These are phyloP conservation scores for Drosophila mercatorum DNA, from an alignment of 2,888 invertebrate species.

Conservation along the genomic window DNA sequence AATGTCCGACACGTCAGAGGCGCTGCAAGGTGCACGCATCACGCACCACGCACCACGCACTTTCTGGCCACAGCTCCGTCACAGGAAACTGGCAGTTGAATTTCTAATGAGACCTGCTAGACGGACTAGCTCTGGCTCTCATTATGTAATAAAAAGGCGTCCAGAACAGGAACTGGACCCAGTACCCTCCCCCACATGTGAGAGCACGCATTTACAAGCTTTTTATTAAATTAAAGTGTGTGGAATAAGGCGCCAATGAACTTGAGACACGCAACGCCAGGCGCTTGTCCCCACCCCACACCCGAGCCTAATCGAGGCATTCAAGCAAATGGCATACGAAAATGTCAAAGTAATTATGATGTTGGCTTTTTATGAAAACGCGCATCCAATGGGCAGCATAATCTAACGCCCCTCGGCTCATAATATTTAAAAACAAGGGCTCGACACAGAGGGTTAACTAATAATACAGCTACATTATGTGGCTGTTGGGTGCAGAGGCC, in stretches of 20 bases:
- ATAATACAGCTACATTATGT: conserved; percentile 37
- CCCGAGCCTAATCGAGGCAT: conserved; percentile 17
- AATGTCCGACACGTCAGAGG: conserved; percentile 76
- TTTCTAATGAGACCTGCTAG: conserved; percentile 60
- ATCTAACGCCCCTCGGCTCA: conserved; percentile 38
- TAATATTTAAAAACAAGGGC: conserved; percentile 50
- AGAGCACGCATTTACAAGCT: conserved; percentile 73
- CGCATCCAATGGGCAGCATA: conserved; percentile 16
- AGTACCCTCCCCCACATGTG: conserved; percentile 39
- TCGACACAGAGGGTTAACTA: conserved; percentile 13
- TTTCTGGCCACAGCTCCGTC: conserved; percentile 51
- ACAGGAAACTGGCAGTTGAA: conserved; percentile 66
- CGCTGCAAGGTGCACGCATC: conserved; percentile 68
- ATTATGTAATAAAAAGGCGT: conserved; percentile 77
- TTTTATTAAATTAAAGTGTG: conserved; percentile 77
- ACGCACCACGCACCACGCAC: conserved; percentile 71
- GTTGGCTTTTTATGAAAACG: conserved; percentile 70
- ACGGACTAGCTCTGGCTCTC: conserved; percentile 40
- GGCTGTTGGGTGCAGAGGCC: conserved; percentile 2
- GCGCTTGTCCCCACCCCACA: neutral
- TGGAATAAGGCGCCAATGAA: conserved; percentile 74
- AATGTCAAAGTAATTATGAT: conserved; percentile 76
- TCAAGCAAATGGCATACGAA: conserved; percentile 53
- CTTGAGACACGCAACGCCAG: conserved; percentile 57
- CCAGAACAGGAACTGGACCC: conserved; percentile 23